These are phyloP conservation scores for Darevskia nairensis DNA, from an alignment of 2,797 vertebrate species.

Conservation along the genomic window DNA sequence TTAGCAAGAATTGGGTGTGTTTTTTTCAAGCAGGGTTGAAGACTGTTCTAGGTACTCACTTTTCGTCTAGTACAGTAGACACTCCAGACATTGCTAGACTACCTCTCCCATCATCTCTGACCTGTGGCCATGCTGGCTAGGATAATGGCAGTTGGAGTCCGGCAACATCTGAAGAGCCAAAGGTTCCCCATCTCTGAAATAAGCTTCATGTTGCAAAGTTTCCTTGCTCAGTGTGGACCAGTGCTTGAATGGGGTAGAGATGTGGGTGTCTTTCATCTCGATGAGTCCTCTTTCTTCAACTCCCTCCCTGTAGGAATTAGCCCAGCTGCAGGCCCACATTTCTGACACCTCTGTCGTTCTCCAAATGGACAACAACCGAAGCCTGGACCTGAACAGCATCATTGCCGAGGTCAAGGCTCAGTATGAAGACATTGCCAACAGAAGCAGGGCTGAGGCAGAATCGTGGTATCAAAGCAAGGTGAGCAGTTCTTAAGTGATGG, in stretches of 20 bases:
- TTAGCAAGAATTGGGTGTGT: too few relatives aligned
- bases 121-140: too few relatives aligned
- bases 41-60: background rate
- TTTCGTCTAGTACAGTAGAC: background rate
- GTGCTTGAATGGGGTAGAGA: background rate
- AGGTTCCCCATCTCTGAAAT: too few relatives aligned
- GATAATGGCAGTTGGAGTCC: too few relatives aligned
- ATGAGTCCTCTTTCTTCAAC: background rate
- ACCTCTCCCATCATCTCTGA: too few relatives aligned
- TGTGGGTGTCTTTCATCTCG: background rate
- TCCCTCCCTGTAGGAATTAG: constrained; percentile 81
- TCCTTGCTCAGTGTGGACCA: background rate
- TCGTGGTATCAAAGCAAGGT: constrained; percentile 77
- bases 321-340: constrained; percentile 89
- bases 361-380: constrained; percentile 90
- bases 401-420: constrained; percentile 87
- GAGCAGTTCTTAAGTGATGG: constrained; percentile 23
- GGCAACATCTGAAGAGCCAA: too few relatives aligned
- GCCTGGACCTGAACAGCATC: constrained; percentile 84
- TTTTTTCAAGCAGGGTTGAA: background rate
- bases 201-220: background rate
- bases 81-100: too few relatives aligned
- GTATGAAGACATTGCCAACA: constrained; percentile 88
- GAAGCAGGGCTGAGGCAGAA: constrained; percentile 66
- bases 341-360: constrained; percentile 88